Evolutionary conservation across 35 echinoderm and acorn worm genomes (phyloP).

Genomic region (Holothuria glaberrima): DNA sequence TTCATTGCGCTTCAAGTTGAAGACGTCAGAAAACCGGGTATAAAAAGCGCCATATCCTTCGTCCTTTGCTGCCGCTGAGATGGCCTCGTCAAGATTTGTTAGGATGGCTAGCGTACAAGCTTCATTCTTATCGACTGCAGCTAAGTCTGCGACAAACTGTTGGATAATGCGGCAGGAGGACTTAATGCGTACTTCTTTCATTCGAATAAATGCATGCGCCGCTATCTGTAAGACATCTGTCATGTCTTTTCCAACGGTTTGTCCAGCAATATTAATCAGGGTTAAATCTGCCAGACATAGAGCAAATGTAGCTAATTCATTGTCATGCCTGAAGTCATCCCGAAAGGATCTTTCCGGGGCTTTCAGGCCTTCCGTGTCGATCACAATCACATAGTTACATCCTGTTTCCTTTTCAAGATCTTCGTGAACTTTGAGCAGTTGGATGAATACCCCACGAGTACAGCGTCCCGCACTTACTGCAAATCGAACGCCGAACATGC

Average conservation of each 20-base stretch:
- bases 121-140: constrained; percentile 40
- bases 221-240: constrained; percentile 51
- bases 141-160: constrained; percentile 38
- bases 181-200: constrained; percentile 24
- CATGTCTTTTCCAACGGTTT: constrained; percentile 36
- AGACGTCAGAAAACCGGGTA: constrained; percentile 30
- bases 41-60: background rate
- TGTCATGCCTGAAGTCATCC: constrained; percentile 36
- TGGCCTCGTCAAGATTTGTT: constrained; percentile 12
- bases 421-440: constrained; percentile 33
- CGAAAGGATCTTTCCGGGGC: constrained; percentile 35
- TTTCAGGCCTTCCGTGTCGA: constrained; percentile 51
- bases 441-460: constrained; percentile 53
- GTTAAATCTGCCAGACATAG: constrained; percentile 45
- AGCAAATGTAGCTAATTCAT: constrained; percentile 53
- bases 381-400: constrained; percentile 32
- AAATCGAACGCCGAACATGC: constrained; percentile 49
- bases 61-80: background rate
- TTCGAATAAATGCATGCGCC: constrained; percentile 51
- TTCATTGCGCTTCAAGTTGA: constrained; percentile 30
- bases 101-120: background rate
- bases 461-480: constrained; percentile 53
- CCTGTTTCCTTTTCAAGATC: background rate
- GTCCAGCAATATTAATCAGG: constrained; percentile 43
- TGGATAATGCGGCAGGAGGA: constrained; percentile 44